A percentile compares a stretch with the other conserved stretches of the same genome.
These are phyloP conservation scores for Machaerirhynchus nigripectus DNA, from an alignment of 2,113 vertebrate genomes.

Conservation along the genomic window DNA sequence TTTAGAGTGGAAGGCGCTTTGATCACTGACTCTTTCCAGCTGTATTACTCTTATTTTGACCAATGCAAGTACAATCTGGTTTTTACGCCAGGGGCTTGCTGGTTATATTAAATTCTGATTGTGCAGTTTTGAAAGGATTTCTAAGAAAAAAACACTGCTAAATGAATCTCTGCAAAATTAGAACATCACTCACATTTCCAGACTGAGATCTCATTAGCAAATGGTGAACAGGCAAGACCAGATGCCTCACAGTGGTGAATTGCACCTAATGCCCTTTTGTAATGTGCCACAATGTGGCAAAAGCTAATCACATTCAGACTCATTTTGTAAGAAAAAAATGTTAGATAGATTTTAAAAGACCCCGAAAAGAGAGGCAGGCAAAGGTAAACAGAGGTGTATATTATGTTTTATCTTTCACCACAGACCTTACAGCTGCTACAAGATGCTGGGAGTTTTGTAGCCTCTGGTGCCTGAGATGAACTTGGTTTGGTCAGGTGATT, in stretches of 20 bases:
- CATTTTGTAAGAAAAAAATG: neutral
- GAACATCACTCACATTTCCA: neutral
- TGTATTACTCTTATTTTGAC: neutral
- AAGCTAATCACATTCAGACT: neutral
- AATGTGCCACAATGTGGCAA: neutral
- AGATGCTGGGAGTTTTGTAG: neutral
- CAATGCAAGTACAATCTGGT: neutral
- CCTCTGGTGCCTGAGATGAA: neutral
- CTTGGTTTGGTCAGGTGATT: neutral
- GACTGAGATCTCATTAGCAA: neutral
- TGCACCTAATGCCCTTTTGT: neutral
- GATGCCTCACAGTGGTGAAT: neutral
- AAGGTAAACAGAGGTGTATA: neutral
- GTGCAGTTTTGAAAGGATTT: neutral
- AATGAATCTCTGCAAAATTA: neutral
- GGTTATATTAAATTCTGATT: neutral
- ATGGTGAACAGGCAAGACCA: neutral
- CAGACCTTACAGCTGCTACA: neutral
- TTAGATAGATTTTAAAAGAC: neutral
- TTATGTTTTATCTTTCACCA: neutral
- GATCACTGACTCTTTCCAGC: neutral
- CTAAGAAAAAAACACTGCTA: neutral
- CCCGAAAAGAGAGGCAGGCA: neutral
- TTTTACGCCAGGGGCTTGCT: neutral
- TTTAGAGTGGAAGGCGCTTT: neutral